These are phyloP conservation scores for Dysdera silvatica DNA, from an alignment of 1,140 invertebrate genomes.

Conservation along the genomic window DNA sequence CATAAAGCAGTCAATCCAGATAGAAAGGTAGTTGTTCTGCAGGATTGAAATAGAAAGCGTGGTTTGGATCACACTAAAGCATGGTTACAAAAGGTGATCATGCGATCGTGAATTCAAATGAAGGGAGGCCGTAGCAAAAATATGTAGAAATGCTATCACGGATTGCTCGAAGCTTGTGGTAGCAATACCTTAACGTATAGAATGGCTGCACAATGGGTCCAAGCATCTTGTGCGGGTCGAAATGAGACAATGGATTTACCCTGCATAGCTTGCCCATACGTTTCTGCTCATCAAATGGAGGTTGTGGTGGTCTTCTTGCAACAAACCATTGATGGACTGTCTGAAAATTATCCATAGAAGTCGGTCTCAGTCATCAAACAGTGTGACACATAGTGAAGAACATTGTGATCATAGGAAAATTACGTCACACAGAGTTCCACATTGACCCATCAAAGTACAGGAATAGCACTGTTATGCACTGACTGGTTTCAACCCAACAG, in stretches of 20 bases:
- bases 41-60: background rate
- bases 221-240: too few species aligned
- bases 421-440: too few species aligned
- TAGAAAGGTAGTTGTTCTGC: background rate
- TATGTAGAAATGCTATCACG: background rate
- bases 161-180: background rate
- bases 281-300: too few species aligned
- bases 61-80: background rate
- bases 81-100: background rate
- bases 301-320: background rate
- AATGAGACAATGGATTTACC: too few species aligned
- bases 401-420: too few species aligned
- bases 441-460: too few species aligned
- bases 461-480: too few species aligned
- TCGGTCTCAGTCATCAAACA: background rate
- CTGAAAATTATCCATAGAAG: background rate
- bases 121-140: background rate
- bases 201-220: too few species aligned
- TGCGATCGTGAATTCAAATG: background rate
- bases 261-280: too few species aligned
- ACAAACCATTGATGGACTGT: background rate
- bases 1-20: background rate
- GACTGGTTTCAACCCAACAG: too few species aligned
- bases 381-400: too few species aligned
- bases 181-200: background rate